Conservation (phyloP, 1,140 invertebrate genomes). For the Drosophila grimshawi region DNA sequence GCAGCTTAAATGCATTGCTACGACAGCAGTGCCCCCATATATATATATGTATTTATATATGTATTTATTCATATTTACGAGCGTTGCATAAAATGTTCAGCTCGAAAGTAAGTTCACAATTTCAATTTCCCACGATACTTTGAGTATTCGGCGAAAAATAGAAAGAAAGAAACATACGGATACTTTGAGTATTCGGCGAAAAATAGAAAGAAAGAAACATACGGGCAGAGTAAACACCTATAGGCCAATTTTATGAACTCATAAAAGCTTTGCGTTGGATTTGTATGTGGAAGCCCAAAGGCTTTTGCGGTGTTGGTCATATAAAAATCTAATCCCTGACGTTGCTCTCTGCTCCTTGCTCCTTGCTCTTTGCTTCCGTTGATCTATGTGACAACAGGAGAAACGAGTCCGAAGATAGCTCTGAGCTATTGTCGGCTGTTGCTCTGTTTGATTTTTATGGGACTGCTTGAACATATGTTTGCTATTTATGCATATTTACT, state of each 20-base stretch:
- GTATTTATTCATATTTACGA: conserved; percentile 74
- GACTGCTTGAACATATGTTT: conserved; percentile 23
- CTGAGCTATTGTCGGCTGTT: conserved; percentile 36
- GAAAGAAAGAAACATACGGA: no score
- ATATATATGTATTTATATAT: not conserved
- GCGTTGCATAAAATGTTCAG: conserved; percentile 74
- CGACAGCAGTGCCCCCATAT: conserved; percentile 6
- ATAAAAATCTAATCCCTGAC: conserved; percentile 50
- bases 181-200: conserved; percentile 23
- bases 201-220: conserved; percentile 32
- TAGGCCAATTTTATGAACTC: conserved; percentile 76
- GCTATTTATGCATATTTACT: conserved; percentile 28
- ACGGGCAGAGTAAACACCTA: conserved; percentile 73
- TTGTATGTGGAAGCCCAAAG: conserved; percentile 56
- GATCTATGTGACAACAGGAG: not conserved
- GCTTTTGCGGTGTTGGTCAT: conserved; percentile 41
- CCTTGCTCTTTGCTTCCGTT: not conserved
- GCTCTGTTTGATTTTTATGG: conserved; percentile 19
- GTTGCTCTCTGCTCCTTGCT: no score
- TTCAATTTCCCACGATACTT: conserved; percentile 67
- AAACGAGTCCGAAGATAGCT: conserved; percentile 17
- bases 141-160: not conserved
- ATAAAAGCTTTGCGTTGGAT: conserved; percentile 75
- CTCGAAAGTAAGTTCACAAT: conserved; percentile 75
- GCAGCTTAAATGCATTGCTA: conserved; percentile 69